These are phyloP conservation scores for Brachyhypopomus occidentalis DNA, from an alignment of 2,113 vertebrate genomes.

Conservation along the genomic window DNA sequence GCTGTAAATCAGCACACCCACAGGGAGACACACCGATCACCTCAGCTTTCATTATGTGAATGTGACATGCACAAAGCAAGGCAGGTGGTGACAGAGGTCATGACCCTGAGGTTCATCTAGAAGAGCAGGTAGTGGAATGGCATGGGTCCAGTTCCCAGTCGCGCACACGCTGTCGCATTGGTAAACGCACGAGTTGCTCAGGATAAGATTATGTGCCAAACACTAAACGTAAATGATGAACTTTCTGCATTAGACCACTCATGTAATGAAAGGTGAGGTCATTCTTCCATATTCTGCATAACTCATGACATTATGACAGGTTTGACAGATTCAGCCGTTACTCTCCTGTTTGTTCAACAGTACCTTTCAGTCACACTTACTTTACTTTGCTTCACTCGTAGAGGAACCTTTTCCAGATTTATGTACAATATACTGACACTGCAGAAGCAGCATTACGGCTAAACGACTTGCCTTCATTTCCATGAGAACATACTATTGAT, in stretches of 20 bases:
- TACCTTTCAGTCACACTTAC: constrained; percentile 32
- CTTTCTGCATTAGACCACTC: constrained; percentile 36
- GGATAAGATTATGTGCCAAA: no score
- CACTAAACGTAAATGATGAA: constrained; percentile 20
- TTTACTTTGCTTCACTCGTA: constrained; percentile 41
- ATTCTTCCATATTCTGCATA: constrained; percentile 45
- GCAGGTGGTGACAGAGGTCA: constrained; percentile 3
- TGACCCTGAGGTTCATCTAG: no score
- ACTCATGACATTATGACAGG: constrained; percentile 31
- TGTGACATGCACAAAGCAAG: not conserved
- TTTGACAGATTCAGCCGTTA: constrained; percentile 49
- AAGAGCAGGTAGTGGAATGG: no score
- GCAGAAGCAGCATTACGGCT: not conserved
- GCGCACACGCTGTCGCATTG: no score
- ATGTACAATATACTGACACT: constrained; percentile 1
- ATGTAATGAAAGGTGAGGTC: constrained; percentile 40
- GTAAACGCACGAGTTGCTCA: no score
- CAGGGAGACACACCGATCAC: constrained; percentile 24
- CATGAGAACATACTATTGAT: not conserved
- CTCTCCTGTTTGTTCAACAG: constrained; percentile 40
- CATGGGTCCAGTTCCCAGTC: no score
- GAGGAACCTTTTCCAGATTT: constrained; percentile 19
- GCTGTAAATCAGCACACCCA: constrained; percentile 19
- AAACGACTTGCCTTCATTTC: not conserved
- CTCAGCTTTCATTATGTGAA: constrained; percentile 35